These are phyloP conservation scores for Ictidomys tridecemlineatus DNA, from an alignment of 2,113 vertebrate species.

Conservation along the genomic window DNA sequence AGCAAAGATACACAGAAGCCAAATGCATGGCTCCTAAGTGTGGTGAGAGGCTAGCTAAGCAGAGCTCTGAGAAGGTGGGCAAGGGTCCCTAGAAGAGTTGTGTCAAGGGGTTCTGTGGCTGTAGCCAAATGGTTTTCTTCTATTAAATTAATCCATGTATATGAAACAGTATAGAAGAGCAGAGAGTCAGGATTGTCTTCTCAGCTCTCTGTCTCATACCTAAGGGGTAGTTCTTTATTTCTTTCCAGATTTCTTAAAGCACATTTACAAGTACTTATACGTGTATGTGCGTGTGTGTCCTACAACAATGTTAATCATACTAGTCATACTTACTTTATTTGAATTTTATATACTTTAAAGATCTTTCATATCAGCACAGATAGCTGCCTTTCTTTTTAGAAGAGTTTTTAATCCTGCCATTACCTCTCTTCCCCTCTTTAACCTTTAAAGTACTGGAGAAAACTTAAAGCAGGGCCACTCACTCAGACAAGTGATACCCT, in stretches of 20 bases:
- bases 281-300: background rate
- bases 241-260: background rate
- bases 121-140: background rate
- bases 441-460: background rate
- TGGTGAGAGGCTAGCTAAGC: background rate
- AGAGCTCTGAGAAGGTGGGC: background rate
- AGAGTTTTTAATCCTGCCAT: conserved; percentile 9
- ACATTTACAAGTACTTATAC: background rate
- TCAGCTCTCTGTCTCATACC: background rate
- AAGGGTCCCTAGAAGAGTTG: background rate
- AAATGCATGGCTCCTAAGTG: background rate
- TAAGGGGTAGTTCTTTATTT: background rate
- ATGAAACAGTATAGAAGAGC: background rate
- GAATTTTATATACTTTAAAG: conserved; percentile 27
- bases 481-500: background rate
- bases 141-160: background rate
- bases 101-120: background rate
- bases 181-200: background rate
- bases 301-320: background rate
- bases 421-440: background rate
- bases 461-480: conserved; percentile 15
- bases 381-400: conserved; percentile 31
- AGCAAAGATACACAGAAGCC: background rate
- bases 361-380: background rate
- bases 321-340: conserved; percentile 16